A percentile compares a stretch with the other conserved stretches of the same genome.
phyloP scores from a whole-genome alignment of 2,888 invertebrate species.

The Drosophila siamana region DNA sequence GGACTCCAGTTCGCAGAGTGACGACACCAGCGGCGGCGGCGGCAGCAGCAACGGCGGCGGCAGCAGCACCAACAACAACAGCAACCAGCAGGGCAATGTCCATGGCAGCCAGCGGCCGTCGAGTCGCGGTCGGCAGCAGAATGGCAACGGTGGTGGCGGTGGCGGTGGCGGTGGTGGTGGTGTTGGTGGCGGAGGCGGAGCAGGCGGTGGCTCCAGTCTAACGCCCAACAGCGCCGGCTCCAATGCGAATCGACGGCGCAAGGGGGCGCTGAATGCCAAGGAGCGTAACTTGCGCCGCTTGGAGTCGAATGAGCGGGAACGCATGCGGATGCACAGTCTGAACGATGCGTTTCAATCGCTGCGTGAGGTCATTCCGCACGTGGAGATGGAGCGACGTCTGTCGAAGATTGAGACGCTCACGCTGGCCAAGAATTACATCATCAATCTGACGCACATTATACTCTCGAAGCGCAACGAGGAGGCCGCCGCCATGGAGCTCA shows the following conservation, averaged over 20 bases:
- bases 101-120: conserved; percentile 66
- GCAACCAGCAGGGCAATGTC: conserved; percentile 44
- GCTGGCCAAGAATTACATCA: conserved; percentile 95
- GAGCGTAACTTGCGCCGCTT: conserved; percentile 94
- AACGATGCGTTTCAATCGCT: conserved; percentile 95
- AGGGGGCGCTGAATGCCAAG: conserved; percentile 92
- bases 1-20: conserved; percentile 85
- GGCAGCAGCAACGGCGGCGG: conserved; percentile 84
- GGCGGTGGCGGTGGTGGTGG: conserved; percentile 8
- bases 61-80: conserved; percentile 71
- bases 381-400: conserved; percentile 92
- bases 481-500: conserved; percentile 81
- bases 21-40: conserved; percentile 85
- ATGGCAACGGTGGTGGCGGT: conserved; percentile 3
- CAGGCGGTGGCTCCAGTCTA: conserved; percentile 14
- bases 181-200: conserved; percentile 4
- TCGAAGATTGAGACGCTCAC: conserved; percentile 96
- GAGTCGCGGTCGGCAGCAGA: conserved; percentile 78
- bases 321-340: conserved; percentile 96
- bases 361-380: conserved; percentile 94
- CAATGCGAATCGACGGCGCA: conserved; percentile 87
- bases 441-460: conserved; percentile 94
- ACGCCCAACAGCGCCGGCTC: conserved; percentile 33
- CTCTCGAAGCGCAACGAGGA: conserved; percentile 90
- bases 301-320: conserved; percentile 95